phyloP scores from a whole-genome alignment of 2,888 invertebrate genomes.

The Anthophora plumipes region DNA sequence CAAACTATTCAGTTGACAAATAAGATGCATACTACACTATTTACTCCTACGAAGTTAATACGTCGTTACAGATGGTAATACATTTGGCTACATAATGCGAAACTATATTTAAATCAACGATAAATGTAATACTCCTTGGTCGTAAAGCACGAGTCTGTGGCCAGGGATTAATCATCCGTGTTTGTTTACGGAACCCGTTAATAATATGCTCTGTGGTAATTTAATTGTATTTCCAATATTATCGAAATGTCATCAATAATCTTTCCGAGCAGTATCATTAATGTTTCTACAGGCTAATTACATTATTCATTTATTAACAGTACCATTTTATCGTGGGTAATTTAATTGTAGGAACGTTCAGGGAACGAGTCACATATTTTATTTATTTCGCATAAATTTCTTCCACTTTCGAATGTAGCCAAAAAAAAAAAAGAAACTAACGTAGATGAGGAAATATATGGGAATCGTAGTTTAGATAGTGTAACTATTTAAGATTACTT shows the following conservation, averaged over 20 bases:
- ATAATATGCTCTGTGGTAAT: conserved; percentile 2
- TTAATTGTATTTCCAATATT: conserved; percentile 14
- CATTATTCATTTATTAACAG: background rate
- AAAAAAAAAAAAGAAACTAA: too few relatives aligned
- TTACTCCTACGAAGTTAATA: conserved; percentile 3
- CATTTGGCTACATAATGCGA: conserved; percentile 3
- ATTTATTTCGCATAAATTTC: too few relatives aligned
- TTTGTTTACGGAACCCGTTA: conserved; percentile 45
- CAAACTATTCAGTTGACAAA: conserved; percentile 31
- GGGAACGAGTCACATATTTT: too few relatives aligned
- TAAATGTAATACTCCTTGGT: conserved; percentile 42
- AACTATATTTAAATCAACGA: conserved; percentile 43
- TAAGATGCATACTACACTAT: conserved; percentile 1
- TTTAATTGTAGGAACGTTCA: too few relatives aligned
- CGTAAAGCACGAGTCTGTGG: conserved; percentile 28
- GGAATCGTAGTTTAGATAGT: too few relatives aligned
- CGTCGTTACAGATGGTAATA: conserved; percentile 9
- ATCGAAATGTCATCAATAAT: background rate
- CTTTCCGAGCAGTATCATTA: background rate
- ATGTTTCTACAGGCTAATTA: background rate
- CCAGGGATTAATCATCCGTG: conserved; percentile 37
- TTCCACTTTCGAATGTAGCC: too few relatives aligned
- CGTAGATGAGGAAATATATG: too few relatives aligned
- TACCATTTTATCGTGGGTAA: too few relatives aligned
- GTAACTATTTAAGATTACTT: too few relatives aligned